Evolutionary conservation across 2,888 invertebrate species (phyloP).

Genomic region (Periphyllus acericola): DNA sequence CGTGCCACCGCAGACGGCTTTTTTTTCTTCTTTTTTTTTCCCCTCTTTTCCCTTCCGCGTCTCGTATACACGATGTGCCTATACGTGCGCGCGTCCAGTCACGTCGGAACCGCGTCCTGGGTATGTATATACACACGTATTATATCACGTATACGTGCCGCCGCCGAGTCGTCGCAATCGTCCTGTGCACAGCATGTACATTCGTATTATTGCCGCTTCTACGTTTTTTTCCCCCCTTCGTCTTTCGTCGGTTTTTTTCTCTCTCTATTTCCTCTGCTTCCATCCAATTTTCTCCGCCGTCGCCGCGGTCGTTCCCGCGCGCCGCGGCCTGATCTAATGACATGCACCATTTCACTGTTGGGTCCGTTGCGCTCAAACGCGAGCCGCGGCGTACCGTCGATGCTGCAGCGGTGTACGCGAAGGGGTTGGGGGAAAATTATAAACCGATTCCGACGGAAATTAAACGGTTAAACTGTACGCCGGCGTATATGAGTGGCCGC

Average conservation of each 20-base stretch:
- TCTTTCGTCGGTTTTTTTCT: neutral
- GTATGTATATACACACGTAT: neutral
- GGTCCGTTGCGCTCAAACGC: conserved; percentile 60
- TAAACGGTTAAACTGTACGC: conserved; percentile 46
- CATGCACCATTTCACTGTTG: conserved; percentile 61
- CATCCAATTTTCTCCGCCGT: conserved; percentile 26
- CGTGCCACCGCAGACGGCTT: conserved; percentile 52
- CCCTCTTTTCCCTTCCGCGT: no score
- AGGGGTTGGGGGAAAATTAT: conserved; percentile 1
- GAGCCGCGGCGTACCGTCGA: neutral
- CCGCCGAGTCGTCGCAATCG: neutral
- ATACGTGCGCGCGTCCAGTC: conserved; percentile 8
- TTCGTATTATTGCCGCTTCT: conserved; percentile 25
- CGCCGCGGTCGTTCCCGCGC: neutral
- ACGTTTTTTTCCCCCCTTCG: conserved; percentile 20
- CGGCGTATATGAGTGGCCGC: neutral
- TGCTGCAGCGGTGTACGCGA: neutral
- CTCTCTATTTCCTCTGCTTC: neutral
- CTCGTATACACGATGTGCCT: neutral
- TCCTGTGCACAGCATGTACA: neutral
- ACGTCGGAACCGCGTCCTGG: conserved; percentile 20
- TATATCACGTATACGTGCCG: conserved; percentile 33
- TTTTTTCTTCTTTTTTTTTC: neutral
- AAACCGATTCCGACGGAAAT: conserved; percentile 1
- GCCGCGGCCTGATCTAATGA: conserved; percentile 49